Conservation (phyloP, 2,888 invertebrate genomes). For the Leucozona laternaria region DNA sequence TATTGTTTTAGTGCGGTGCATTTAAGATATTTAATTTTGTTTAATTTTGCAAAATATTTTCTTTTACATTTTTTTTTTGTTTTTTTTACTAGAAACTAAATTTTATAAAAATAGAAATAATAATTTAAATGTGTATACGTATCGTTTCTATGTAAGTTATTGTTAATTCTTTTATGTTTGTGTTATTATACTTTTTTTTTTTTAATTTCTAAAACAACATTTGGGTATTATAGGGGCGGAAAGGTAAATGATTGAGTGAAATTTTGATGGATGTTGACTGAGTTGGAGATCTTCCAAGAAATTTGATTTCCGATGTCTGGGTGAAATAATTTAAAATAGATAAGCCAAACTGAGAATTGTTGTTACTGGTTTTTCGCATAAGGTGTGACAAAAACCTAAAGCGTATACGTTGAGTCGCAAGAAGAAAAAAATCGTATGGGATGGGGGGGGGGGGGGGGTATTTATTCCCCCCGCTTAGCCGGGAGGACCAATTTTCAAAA, state of each 20-base stretch:
- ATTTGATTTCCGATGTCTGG: not conserved
- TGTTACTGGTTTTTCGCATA: no score
- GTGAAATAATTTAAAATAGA: not conserved
- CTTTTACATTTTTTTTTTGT: not conserved
- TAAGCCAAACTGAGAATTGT: not conserved
- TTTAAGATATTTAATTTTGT: constrained; percentile 22
- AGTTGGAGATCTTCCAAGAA: constrained; percentile 64
- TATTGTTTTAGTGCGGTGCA: not conserved
- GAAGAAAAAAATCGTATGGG: no score
- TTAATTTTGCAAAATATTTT: constrained; percentile 16
- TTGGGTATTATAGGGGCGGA: constrained; percentile 1
- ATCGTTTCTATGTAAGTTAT: not conserved
- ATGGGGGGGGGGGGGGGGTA: no score
- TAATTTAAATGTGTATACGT: not conserved
- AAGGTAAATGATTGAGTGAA: constrained; percentile 47
- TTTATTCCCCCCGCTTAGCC: no score
- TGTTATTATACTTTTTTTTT: constrained; percentile 29
- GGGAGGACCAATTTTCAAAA: no score
- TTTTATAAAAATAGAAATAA: not conserved
- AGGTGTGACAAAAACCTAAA: no score
- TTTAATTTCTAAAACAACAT: constrained; percentile 29
- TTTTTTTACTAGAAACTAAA: no score
- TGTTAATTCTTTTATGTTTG: not conserved
- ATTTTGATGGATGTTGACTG: constrained; percentile 54
- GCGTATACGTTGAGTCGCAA: no score